Evolutionary conservation across 2,888 invertebrate genomes (phyloP), one percentile per base, ranked within the genome.

Genomic region (Drosophila melanocephala): DNA sequence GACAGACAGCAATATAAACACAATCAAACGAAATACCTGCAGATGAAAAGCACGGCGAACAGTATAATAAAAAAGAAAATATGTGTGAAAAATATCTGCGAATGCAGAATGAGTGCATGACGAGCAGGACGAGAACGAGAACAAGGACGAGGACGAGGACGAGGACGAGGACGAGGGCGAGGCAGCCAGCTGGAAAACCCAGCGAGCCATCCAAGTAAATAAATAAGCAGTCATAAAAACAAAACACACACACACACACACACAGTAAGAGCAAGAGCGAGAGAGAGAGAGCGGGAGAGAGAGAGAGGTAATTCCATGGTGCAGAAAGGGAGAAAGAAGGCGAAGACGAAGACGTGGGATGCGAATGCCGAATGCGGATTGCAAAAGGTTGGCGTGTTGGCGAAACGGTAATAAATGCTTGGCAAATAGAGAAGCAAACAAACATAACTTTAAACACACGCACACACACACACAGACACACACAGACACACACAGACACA

Each of bases 181-280:
- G 47, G 47, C 87, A 85, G 90, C 88, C 79, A 85, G 88, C 83
- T 90, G 85, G 85, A 90, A 86, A 86, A 86, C 83, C 85, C 85
- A 88, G 75, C 81, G 72, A 90, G 72, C 76, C 86, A 75, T 58
- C 81, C 87, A 78, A 89, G 80, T 88, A 86, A 90, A 90, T 86
- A 86, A 86, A 90, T 87, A 86, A 86, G 83, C 90, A 88, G 90
- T 85, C 88, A 90, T 90, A 86, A 90, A 86, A 90, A 75, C 89
- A 78, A 76, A 74, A 10, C 39, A 57, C 56, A 59, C 65, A 65
- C 55, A 72, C 50, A 53, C 50, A 62, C 32, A 52, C 39, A 57
- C 39, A 52, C 32, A 33, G 10, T 52, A 51, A 16, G n/a, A 10
- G 4, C 5, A 12, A 56, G 51, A 26, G 26, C 9, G 33, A n/a